Conservation (phyloP, 2,113 vertebrate genomes). For the Nansenia antarctica region DNA sequence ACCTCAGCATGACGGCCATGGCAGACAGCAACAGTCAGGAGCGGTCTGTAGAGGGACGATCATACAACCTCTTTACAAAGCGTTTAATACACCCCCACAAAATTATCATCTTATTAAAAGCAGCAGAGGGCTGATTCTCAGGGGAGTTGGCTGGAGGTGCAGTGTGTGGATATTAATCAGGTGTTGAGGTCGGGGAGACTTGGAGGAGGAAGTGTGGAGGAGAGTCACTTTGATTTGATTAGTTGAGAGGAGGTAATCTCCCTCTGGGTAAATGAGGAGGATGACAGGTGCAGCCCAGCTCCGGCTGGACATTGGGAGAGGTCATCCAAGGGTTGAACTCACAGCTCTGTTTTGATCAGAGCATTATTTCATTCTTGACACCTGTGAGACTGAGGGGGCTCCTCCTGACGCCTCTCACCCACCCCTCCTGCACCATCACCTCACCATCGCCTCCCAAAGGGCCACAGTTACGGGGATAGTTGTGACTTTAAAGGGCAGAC, state of each 20-base stretch:
- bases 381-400: slow-evolving; percentile 38
- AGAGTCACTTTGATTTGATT: slow-evolving; percentile 54
- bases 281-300: slow-evolving; percentile 45
- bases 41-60: slow-evolving; percentile 14
- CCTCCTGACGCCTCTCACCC: slow-evolving; percentile 35
- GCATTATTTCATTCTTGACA: slow-evolving; percentile 63
- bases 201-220: slow-evolving; percentile 18
- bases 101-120: slow-evolving; percentile 36
- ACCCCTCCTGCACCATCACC: slow-evolving; percentile 22
- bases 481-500: slow-evolving; percentile 60
- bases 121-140: slow-evolving; percentile 21
- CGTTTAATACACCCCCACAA: slow-evolving; percentile 34
- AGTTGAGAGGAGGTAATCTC: slow-evolving; percentile 30
- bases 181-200: slow-evolving; percentile 46
- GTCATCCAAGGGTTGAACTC: slow-evolving; percentile 42
- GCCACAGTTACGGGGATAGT: slow-evolving; percentile 30
- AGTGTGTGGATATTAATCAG: slow-evolving; percentile 28
- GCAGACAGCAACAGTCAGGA: background rate
- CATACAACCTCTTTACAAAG: slow-evolving; percentile 27
- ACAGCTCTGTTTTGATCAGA: slow-evolving; percentile 42
- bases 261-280: slow-evolving; percentile 52
- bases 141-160: slow-evolving; percentile 25
- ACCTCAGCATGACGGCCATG: slow-evolving; percentile 40
- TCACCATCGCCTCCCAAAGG: slow-evolving; percentile 1
- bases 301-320: slow-evolving; percentile 35